Conservation (phyloP, 2,113 vertebrate species). For the Elephas maximus region DNA sequence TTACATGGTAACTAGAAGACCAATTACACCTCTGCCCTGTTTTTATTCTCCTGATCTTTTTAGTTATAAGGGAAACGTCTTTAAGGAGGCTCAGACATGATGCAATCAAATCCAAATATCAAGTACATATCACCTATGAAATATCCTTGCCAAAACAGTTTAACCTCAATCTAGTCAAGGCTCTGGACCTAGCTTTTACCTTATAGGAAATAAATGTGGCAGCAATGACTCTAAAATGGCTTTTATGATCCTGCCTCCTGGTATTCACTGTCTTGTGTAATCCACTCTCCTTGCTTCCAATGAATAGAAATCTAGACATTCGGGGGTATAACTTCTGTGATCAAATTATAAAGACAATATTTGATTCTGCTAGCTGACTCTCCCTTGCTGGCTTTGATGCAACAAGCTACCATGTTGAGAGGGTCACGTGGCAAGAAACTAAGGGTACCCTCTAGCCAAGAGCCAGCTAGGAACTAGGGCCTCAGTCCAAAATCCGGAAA, state of each 20-base stretch:
- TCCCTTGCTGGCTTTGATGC: background rate
- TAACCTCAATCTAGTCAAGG: background rate
- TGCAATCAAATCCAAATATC: background rate
- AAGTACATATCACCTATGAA: background rate
- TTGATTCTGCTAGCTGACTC: background rate
- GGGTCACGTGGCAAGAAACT: background rate
- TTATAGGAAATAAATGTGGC: background rate
- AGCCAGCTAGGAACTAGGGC: background rate
- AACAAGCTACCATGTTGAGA: background rate
- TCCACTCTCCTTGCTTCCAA: background rate
- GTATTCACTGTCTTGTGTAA: background rate
- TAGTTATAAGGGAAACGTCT: background rate
- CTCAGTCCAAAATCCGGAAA: background rate
- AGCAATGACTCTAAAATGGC: background rate
- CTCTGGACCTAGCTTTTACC: background rate
- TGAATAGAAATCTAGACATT: background rate
- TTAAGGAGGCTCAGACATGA: conserved; percentile 7
- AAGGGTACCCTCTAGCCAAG: background rate
- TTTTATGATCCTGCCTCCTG: background rate
- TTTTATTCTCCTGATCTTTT: background rate
- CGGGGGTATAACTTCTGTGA: background rate
- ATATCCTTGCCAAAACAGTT: background rate
- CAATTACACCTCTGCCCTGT: background rate
- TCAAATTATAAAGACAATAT: background rate
- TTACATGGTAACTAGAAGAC: background rate